Evolutionary conservation across 2,888 invertebrate genomes (phyloP).

Genomic region (Ernsta delagoae): DNA sequence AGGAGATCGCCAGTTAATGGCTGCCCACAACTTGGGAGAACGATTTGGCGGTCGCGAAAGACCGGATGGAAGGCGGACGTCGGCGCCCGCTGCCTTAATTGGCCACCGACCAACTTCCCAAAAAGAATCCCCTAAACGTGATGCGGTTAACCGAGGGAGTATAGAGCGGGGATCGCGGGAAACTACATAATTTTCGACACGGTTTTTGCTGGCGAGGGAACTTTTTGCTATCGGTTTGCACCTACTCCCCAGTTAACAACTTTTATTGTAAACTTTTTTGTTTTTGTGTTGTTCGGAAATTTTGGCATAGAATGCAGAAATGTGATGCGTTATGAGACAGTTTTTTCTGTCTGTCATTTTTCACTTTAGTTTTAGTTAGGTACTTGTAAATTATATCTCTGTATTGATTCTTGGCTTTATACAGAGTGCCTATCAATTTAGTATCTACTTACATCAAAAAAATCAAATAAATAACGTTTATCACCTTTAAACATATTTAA

Average conservation of each 20-base stretch:
- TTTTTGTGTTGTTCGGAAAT: no score
- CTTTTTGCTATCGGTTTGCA: constrained; percentile 11
- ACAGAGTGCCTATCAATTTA: no score
- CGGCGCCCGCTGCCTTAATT: constrained; percentile 71
- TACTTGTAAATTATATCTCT: no score
- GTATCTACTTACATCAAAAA: no score
- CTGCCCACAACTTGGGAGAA: constrained; percentile 52
- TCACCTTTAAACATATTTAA: no score
- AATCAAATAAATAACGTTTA: no score
- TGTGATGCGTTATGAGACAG: background rate
- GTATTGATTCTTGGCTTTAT: no score
- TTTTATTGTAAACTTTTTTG: background rate
- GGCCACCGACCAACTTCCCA: constrained; percentile 70
- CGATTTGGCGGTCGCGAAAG: constrained; percentile 56
- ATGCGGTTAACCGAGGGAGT: constrained; percentile 59
- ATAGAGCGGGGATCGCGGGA: constrained; percentile 45
- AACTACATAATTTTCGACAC: constrained; percentile 52
- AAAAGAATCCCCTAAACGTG: constrained; percentile 64
- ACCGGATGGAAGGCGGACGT: constrained; percentile 61
- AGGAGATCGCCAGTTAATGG: constrained; percentile 42
- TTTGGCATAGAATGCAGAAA: background rate
- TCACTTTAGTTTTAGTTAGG: no score
- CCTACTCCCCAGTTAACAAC: background rate
- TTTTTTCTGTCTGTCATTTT: background rate
- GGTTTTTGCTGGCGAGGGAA: constrained; percentile 20